These are phyloP conservation scores for Papilio aristodemus DNA, from an alignment of 1,140 invertebrate genomes.

Conservation along the genomic window DNA sequence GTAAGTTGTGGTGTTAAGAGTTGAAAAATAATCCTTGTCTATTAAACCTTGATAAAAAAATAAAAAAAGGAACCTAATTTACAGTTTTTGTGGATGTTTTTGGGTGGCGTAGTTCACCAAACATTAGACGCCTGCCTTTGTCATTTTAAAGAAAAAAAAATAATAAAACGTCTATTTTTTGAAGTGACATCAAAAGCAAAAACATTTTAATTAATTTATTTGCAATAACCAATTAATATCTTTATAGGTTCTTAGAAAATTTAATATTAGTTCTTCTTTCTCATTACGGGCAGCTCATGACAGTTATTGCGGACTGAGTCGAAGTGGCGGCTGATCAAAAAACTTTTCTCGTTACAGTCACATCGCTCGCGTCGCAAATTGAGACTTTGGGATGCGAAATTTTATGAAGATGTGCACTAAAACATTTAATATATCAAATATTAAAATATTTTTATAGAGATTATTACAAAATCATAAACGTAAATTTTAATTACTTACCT, in stretches of 20 bases:
- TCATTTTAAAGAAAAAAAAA: too few species aligned
- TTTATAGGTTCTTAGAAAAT: background rate
- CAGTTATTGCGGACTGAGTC: background rate
- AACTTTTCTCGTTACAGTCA: conserved; percentile 24
- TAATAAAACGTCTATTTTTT: too few species aligned
- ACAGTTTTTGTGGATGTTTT: too few species aligned
- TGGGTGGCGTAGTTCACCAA: too few species aligned
- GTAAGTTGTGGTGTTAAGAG: too few species aligned
- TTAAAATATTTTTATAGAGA: background rate
- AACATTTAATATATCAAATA: conserved; percentile 7
- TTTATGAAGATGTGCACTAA: conserved; percentile 3
- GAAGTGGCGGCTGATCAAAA: conserved; percentile 19
- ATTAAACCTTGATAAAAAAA: too few species aligned
- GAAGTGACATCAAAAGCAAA: too few species aligned
- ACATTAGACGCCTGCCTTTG: too few species aligned
- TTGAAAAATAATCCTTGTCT: background rate
- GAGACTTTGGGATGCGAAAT: background rate
- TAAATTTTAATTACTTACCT: too few species aligned
- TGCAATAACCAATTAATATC: background rate
- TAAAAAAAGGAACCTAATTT: too few species aligned
- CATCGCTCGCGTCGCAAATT: conserved; percentile 10
- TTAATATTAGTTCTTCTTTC: background rate
- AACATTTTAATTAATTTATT: background rate
- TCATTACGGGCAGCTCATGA: background rate
- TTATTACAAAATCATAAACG: too few species aligned